Conservation (phyloP, 1,140 invertebrate species). For the Drosophila malerkotliana region DNA sequence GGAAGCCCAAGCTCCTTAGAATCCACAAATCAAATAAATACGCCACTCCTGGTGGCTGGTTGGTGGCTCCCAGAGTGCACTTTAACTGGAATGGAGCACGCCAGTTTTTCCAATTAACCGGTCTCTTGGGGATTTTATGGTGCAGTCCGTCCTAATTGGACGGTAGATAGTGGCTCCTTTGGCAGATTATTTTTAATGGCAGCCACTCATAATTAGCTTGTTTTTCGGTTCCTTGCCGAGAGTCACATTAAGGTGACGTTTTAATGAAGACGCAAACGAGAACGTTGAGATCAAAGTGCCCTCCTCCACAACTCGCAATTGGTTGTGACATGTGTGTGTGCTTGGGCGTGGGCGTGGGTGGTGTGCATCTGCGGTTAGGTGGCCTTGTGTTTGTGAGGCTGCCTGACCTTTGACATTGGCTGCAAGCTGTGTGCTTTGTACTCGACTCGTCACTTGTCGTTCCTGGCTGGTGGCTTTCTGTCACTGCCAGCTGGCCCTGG, state of each 20-base stretch:
- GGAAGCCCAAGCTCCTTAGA: conserved; percentile 9
- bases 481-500: conserved; percentile 43
- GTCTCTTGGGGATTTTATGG: background rate
- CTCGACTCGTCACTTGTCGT: conserved; percentile 57
- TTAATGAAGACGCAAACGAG: conserved; percentile 52
- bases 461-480: conserved; percentile 23
- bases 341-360: background rate
- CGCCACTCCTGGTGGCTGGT: background rate
- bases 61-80: background rate
- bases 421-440: conserved; percentile 36
- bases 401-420: conserved; percentile 68
- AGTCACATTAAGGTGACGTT: conserved; percentile 42
- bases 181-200: conserved; percentile 3
- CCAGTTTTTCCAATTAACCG: conserved; percentile 4
- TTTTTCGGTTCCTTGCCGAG: conserved; percentile 5
- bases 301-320: conserved; percentile 44
- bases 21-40: conserved; percentile 13
- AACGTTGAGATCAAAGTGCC: conserved; percentile 38
- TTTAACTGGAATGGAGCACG: background rate
- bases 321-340: conserved; percentile 26
- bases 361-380: conserved; percentile 9
- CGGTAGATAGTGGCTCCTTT: background rate
- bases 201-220: conserved; percentile 13
- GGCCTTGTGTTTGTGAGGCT: conserved; percentile 8
- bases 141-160: background rate